Conservation (phyloP, 1,140 invertebrate genomes). For the Drosophila pallidifrons region DNA sequence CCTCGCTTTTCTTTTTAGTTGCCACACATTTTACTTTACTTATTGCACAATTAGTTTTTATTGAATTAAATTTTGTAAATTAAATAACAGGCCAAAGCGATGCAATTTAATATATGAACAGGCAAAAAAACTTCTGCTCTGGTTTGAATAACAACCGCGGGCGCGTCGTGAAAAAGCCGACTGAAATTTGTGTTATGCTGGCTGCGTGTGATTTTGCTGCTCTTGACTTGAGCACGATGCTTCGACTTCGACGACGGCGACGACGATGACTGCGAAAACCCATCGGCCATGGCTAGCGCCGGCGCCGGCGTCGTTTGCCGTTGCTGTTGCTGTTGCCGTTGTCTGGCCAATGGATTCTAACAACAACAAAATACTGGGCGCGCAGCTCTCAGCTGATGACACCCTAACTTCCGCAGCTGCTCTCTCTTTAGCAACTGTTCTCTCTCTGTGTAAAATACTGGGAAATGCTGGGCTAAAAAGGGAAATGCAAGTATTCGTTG, state of each 20-base stretch:
- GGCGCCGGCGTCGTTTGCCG: conserved; percentile 51
- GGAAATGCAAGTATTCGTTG: conserved; percentile 48
- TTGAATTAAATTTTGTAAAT: conserved; percentile 11
- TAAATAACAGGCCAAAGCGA: conserved; percentile 37
- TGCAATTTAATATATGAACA: conserved; percentile 22
- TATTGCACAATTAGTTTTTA: conserved; percentile 15
- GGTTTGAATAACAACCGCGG: conserved; percentile 67
- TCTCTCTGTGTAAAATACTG: conserved; percentile 48
- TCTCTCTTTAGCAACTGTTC: neutral
- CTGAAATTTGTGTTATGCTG: conserved; percentile 76
- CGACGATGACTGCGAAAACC: neutral
- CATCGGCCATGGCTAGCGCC: conserved; percentile 48
- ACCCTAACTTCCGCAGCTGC: conserved; percentile 20
- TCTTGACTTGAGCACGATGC: conserved; percentile 47
- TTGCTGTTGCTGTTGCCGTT: conserved; percentile 29
- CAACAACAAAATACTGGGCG: conserved; percentile 66
- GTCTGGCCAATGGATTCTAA: conserved; percentile 60
- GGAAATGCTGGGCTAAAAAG: conserved; percentile 35
- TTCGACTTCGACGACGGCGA: conserved; percentile 16
- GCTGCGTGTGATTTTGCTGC: conserved; percentile 69
- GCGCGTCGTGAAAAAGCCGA: conserved; percentile 75
- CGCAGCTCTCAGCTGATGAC: conserved; percentile 69
- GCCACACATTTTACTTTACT: conserved; percentile 5
- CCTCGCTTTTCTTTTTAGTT: neutral
- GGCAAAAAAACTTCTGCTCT: conserved; percentile 17